phyloP scores from a whole-genome alignment of 2,797 vertebrate genomes.

The Muraenolepis orangiensis region DNA sequence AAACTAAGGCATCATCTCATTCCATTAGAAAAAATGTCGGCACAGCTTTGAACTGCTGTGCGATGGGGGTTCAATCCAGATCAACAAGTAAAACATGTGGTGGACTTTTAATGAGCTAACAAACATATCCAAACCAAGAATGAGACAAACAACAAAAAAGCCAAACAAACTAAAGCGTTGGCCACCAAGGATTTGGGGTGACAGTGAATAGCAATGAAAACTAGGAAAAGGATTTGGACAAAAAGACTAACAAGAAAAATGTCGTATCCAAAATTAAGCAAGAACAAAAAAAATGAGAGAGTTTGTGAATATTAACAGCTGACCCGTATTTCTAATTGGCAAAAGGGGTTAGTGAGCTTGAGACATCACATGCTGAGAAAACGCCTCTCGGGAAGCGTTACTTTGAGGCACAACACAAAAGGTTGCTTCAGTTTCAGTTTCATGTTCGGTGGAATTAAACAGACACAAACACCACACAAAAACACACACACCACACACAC shows the following conservation, averaged over 20 bases:
- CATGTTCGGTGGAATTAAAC: constrained; percentile 16
- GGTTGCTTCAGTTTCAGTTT: constrained; percentile 51
- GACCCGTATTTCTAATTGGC: no score
- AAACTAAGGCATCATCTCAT: no score
- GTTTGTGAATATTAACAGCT: no score
- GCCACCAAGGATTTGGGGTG: not conserved
- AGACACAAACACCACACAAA: no score
- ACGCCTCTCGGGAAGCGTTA: constrained; percentile 78
- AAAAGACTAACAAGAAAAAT: not conserved
- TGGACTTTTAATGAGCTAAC: not conserved
- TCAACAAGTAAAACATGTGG: not conserved
- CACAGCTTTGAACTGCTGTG: not conserved
- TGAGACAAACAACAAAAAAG: not conserved
- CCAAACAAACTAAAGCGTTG: not conserved
- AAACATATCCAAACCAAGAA: not conserved
- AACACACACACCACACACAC: no score
- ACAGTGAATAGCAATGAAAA: not conserved
- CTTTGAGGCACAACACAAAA: constrained; percentile 72
- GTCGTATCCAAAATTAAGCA: not conserved
- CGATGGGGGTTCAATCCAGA: not conserved
- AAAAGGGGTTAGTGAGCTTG: not conserved
- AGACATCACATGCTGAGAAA: constrained; percentile 82
- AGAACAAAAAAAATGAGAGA: not conserved
- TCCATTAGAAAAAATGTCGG: not conserved
- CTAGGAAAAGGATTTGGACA: not conserved